Percentiles rank a stretch among this genome's conserved stretches.
Evolutionary conservation across 2,888 invertebrate species (phyloP).

Genomic region (Eristalis pertinax): DNA sequence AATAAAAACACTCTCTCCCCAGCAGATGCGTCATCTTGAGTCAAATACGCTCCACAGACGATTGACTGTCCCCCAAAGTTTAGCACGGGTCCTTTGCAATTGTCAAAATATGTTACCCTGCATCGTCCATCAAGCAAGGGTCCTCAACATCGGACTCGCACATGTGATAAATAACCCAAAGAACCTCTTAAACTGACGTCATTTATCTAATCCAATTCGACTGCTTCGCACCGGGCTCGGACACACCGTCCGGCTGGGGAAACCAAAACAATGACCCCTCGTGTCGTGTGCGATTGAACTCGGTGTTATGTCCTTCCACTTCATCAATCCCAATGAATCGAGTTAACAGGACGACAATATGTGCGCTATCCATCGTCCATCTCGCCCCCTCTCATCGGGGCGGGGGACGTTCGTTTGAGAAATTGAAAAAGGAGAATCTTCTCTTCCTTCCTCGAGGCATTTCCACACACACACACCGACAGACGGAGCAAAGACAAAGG

Average conservation of each 20-base stretch:
- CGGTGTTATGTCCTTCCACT: conserved; percentile 67
- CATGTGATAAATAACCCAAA: conserved; percentile 49
- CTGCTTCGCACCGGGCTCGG: conserved; percentile 23
- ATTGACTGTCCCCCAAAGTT: not conserved
- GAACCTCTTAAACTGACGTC: conserved; percentile 55
- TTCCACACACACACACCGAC: conserved; percentile 1
- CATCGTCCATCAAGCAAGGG: not conserved
- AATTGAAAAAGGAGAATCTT: conserved; percentile 54
- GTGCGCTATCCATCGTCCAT: not conserved
- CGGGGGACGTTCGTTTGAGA: conserved; percentile 19
- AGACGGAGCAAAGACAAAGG: conserved; percentile 23
- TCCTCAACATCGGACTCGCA: not conserved
- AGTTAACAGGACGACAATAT: conserved; percentile 55
- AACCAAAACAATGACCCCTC: conserved; percentile 57
- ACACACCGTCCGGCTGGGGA: not conserved
- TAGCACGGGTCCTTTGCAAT: not conserved
- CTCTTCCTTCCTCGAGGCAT: conserved; percentile 30
- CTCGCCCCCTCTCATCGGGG: too few relatives aligned
- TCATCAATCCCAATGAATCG: conserved; percentile 63
- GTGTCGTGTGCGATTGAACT: conserved; percentile 55
- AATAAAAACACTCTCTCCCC: too few relatives aligned
- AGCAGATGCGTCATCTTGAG: not conserved
- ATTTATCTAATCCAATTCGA: conserved; percentile 62
- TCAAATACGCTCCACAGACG: not conserved
- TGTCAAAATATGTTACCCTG: not conserved